These are phyloP conservation scores for Bubo bubo DNA, from an alignment of 2,113 vertebrate genomes.

Conservation along the genomic window DNA sequence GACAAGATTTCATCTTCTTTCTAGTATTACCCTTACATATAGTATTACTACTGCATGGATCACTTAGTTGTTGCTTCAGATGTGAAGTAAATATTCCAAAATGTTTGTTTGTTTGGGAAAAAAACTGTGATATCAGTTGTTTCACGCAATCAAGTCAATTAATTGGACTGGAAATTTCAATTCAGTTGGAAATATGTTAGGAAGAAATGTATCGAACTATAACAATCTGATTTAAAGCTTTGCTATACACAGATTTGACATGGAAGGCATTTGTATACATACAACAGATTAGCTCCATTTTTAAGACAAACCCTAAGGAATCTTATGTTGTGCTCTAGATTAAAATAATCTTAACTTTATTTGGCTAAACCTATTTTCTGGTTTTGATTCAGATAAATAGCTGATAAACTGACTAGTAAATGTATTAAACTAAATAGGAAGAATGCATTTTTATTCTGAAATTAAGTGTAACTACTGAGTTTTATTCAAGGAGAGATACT, in stretches of 20 bases:
- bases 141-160: background rate
- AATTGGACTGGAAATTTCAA: background rate
- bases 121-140: rapidly evolving
- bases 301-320: background rate
- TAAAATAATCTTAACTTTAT: background rate
- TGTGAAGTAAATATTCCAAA: background rate
- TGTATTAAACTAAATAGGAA: background rate
- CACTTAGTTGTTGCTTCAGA: background rate
- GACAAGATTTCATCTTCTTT: background rate
- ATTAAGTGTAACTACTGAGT: background rate
- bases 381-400: background rate
- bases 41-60: background rate
- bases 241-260: background rate
- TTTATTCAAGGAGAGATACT: background rate
- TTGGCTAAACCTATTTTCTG: background rate
- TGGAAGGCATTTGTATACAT: background rate
- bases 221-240: background rate
- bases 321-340: background rate
- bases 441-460: background rate
- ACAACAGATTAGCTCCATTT: background rate
- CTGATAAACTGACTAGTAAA: background rate
- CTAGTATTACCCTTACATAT: background rate
- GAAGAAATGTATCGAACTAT: background rate
- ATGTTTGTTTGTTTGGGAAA: background rate
- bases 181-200: background rate